phyloP scores from a whole-genome alignment of 2,888 invertebrate genomes.

The Caenorhabditis auriculariae region DNA sequence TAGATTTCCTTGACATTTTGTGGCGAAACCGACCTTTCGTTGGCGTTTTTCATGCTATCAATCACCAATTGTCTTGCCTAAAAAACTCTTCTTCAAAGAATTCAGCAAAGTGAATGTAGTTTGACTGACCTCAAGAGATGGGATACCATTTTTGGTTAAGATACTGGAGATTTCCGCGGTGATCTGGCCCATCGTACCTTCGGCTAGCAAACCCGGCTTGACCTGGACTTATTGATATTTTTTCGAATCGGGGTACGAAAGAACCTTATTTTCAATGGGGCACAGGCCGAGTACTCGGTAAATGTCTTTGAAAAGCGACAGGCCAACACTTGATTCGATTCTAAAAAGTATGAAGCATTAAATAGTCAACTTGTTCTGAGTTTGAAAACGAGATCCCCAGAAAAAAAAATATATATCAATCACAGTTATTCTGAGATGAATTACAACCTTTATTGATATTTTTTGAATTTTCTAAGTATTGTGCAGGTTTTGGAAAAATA shows the following conservation, averaged over 20 bases:
- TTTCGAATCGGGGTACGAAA: not conserved
- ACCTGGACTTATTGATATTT: slow-evolving; percentile 31
- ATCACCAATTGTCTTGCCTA: slow-evolving; percentile 11
- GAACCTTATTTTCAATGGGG: slow-evolving; percentile 31
- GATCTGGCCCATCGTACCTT: slow-evolving; percentile 64
- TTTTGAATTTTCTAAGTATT: too few relatives aligned
- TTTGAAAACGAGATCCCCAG: too few relatives aligned
- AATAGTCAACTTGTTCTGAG: too few relatives aligned
- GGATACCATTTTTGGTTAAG: slow-evolving; percentile 57
- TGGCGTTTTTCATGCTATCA: slow-evolving; percentile 8
- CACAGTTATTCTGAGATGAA: too few relatives aligned
- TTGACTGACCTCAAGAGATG: slow-evolving; percentile 6
- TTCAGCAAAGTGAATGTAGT: not conserved
- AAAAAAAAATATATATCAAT: too few relatives aligned
- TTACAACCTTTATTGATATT: too few relatives aligned
- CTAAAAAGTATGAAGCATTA: too few relatives aligned
- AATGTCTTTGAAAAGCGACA: slow-evolving; percentile 17
- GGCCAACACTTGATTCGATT: slow-evolving; percentile 21
- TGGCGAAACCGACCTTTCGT: slow-evolving; percentile 18
- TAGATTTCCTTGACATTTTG: slow-evolving; percentile 63
- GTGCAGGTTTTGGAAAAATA: too few relatives aligned
- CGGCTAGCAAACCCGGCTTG: slow-evolving; percentile 65
- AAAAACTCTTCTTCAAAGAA: not conserved
- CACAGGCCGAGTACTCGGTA: slow-evolving; percentile 33
- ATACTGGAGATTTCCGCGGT: slow-evolving; percentile 62